Conservation (phyloP, 2,797 vertebrate species). For the Cyclura pinguis region DNA sequence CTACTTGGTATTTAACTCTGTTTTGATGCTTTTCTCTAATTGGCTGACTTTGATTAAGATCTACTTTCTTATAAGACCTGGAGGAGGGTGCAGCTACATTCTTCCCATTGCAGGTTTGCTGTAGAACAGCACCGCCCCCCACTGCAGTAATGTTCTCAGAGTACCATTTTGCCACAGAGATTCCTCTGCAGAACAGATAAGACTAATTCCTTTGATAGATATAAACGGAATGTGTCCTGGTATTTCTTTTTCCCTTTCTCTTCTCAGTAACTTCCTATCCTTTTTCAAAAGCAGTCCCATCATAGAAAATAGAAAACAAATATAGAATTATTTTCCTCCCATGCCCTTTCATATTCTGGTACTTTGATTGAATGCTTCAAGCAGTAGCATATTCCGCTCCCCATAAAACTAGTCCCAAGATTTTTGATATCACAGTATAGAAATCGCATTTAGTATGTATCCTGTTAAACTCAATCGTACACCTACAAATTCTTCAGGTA, state of each 20-base stretch:
- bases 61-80: not conserved
- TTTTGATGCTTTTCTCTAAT: not conserved
- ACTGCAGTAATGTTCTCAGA: not conserved
- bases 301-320: not conserved
- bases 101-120: not conserved
- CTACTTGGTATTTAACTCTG: not conserved
- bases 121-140: not conserved
- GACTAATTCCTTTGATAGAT: not conserved
- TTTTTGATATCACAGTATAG: not conserved
- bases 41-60: not conserved
- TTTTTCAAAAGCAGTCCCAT: not conserved
- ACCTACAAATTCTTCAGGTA: not conserved
- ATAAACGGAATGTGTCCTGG: not conserved
- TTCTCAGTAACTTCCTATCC: not conserved
- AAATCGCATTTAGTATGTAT: not conserved
- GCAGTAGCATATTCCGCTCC: not conserved
- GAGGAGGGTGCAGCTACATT: not conserved
- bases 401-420: not conserved
- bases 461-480: not conserved
- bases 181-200: constrained; percentile 13
- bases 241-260: not conserved
- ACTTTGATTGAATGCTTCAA: not conserved
- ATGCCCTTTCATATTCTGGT: not conserved
- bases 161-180: not conserved
- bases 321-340: not conserved